A percentile compares a stretch with the other conserved stretches of the same genome.
Conservation (phyloP, 2,113 vertebrate species). For the Oryzias celebensis region DNA sequence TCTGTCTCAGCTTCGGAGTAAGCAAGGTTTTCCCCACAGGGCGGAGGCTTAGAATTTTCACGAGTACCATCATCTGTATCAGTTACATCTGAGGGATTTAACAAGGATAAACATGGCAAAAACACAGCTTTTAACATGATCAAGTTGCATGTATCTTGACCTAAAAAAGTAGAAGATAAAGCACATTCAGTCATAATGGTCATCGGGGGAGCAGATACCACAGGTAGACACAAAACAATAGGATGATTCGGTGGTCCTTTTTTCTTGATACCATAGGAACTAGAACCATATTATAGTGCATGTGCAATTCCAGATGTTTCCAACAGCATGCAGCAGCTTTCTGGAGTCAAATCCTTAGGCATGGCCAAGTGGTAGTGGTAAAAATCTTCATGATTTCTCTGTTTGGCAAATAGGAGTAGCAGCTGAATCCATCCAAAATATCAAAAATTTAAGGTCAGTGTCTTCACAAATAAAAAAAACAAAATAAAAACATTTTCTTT, state of each 20-base stretch:
- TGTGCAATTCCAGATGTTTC: conserved; percentile 27
- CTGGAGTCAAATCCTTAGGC: conserved; percentile 13
- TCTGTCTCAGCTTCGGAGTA: conserved; percentile 57
- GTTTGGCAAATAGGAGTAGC: conserved; percentile 11
- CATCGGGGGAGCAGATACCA: conserved; percentile 91
- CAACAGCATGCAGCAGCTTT: conserved; percentile 7
- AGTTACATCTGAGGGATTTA: conserved; percentile 99
- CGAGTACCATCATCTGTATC: conserved; percentile 99
- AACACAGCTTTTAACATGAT: conserved; percentile 97
- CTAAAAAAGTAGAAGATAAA: conserved; percentile 92
- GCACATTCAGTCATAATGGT: conserved; percentile 92
- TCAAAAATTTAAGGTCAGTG: conserved; percentile 7
- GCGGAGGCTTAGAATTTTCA: conserved; percentile 97
- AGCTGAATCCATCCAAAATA: conserved; percentile 21
- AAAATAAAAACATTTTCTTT: background rate
- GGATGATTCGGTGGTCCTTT: conserved; percentile 62
- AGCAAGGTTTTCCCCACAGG: conserved; percentile 90
- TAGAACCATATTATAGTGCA: conserved; percentile 36
- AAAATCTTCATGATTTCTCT: conserved; percentile 30
- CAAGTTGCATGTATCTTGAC: conserved; percentile 89
- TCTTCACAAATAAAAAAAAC: conserved; percentile 13
- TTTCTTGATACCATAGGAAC: conserved; percentile 41
- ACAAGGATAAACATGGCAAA: conserved; percentile 99
- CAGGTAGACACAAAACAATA: conserved; percentile 87
- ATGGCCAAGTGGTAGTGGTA: conserved; percentile 12